Evolutionary conservation across 1,140 invertebrate genomes (phyloP), one percentile per base, ranked within the genome.

Genomic region (Eulimnadia texana): DNA sequence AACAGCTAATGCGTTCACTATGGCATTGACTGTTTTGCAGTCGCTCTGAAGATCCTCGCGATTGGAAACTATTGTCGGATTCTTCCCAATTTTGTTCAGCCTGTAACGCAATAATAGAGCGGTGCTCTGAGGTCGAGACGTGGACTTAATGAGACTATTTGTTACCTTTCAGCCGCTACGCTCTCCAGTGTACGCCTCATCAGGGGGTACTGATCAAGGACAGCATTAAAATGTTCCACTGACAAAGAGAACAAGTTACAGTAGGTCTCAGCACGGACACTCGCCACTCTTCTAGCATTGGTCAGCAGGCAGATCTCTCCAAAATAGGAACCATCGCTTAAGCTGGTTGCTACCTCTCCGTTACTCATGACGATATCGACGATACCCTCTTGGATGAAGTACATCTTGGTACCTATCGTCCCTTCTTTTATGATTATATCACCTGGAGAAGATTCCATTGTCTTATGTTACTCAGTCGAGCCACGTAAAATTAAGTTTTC

Each of bases 141-240:
- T n/a, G n/a, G n/a, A n/a, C n/a, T n/a, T n/a, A n/a, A n/a, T n/a
- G n/a, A n/a, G n/a, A n/a, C n/a, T n/a, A n/a, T n/a, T n/a, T 6
- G 33, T 9, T 80, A 85, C 79, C 90, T 84, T 80, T 98, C 93
- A 67, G 94, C 94, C 68, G 94, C 95, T 67, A 98, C 93, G 73
- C 90, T 96, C 78, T 98, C 95, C 92, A 98, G 96, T 16, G 94
- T 98, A 67, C 93, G 83, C 66, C 94, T 81, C 93, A 98, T 98
- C 60, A 98, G 80, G 29, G 94, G 95, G 78, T 98, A 98, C 77
- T 95, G 88, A 74, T 98, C 93, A 67, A 98, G 81, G 50, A 98
- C 93, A 65, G 88, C 86, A 76, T 72, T 66, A 77, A 98, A 98
- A 76, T 97, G 92, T 77, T 96, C 92, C 70, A 96, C 92, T 67